Evolutionary conservation across 2,797 vertebrate genomes (phyloP).

Genomic region (Apogon talboti): DNA sequence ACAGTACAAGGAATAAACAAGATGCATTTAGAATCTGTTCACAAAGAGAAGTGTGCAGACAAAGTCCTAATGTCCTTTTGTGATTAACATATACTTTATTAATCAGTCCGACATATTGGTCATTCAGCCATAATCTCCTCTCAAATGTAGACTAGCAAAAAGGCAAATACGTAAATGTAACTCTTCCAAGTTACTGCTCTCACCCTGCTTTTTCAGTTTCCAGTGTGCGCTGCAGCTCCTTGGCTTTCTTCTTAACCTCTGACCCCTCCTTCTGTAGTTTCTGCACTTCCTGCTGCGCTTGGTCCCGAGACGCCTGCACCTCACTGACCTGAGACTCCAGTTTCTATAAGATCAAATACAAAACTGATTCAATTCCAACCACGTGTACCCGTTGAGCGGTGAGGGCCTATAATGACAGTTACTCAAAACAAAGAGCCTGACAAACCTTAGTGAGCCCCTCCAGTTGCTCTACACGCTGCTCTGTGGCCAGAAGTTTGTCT

Average conservation of each 20-base stretch:
- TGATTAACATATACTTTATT: no score
- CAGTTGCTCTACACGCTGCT: slow-evolving; percentile 90
- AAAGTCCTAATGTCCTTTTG: no score
- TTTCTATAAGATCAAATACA: slow-evolving; percentile 84
- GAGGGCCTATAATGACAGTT: not conserved
- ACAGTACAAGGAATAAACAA: no score
- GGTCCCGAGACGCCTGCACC: slow-evolving; percentile 84
- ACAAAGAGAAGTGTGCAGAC: no score
- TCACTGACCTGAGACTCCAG: slow-evolving; percentile 87
- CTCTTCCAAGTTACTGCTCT: slow-evolving; percentile 45
- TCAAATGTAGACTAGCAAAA: no score
- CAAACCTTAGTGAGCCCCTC: slow-evolving; percentile 90
- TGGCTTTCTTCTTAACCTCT: slow-evolving; percentile 83
- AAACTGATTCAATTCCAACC: not conserved
- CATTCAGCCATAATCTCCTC: no score
- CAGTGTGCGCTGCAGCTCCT: slow-evolving; percentile 87
- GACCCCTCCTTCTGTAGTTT: slow-evolving; percentile 85
- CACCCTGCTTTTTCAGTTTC: slow-evolving; percentile 90
- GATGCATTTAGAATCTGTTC: no score
- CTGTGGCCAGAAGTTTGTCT: slow-evolving; percentile 90
- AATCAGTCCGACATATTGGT: no score
- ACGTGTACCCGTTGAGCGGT: no score
- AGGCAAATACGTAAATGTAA: not conserved
- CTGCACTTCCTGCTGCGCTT: slow-evolving; percentile 86
- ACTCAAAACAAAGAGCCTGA: slow-evolving; percentile 3